These are phyloP conservation scores for Himalopsyche japonica DNA, from an alignment of 2,888 invertebrate genomes.

Conservation along the genomic window DNA sequence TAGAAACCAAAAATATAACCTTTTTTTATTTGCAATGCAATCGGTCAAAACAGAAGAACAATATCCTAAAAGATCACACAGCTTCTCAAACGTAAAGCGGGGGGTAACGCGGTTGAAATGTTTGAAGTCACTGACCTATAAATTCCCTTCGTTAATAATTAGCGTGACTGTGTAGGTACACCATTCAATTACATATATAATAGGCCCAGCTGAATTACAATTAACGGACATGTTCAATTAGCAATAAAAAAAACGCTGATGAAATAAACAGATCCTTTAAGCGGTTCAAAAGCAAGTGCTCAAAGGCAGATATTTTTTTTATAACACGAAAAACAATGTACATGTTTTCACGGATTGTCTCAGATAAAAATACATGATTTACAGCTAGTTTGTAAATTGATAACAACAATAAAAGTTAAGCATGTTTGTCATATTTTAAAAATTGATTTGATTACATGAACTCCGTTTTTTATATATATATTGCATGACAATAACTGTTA, in stretches of 20 bases:
- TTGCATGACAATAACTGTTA: no score
- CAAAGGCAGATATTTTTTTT: not conserved
- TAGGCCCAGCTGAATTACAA: not conserved
- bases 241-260: not conserved
- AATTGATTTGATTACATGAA: no score
- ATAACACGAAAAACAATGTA: no score
- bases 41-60: no score
- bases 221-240: not conserved
- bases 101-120: not conserved
- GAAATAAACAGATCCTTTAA: not conserved
- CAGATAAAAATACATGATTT: no score
- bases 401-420: no score
- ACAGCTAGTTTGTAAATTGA: no score
- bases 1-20: no score
- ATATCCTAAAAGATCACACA: not conserved
- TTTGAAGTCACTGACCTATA: not conserved
- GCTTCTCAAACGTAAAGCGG: not conserved
- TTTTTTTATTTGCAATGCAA: no score
- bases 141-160: not conserved
- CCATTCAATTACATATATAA: not conserved
- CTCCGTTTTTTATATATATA: no score
- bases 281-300: not conserved
- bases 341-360: no score
- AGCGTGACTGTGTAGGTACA: not conserved
- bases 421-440: no score